phyloP scores from a whole-genome alignment of 2,888 invertebrate species.

The Heteromurus nitidus region DNA sequence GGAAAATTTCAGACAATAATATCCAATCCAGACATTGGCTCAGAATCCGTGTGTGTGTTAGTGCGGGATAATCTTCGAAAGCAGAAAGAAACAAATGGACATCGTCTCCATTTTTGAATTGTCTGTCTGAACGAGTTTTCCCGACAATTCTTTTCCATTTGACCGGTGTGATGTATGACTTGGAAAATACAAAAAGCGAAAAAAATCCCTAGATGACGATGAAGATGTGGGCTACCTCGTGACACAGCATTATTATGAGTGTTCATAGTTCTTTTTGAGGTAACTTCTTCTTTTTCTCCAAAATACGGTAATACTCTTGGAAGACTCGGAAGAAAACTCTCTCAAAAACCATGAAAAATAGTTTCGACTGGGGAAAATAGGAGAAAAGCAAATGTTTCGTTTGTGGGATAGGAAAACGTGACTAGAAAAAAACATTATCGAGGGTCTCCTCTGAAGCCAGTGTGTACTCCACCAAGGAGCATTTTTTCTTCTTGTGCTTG shows the following conservation, averaged over 20 bases:
- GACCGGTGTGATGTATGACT: constrained; percentile 61
- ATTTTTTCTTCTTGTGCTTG: constrained; percentile 8
- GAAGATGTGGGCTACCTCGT: constrained; percentile 54
- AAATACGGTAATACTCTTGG: not conserved
- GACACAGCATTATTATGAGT: constrained; percentile 36
- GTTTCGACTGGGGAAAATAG: no score
- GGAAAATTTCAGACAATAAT: no score
- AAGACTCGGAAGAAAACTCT: not conserved
- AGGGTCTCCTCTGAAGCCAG: not conserved
- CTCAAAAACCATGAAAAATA: not conserved
- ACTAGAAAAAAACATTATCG: constrained; percentile 34
- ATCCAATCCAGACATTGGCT: not conserved
- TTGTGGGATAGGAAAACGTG: constrained; percentile 42
- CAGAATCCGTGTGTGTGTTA: constrained; percentile 9
- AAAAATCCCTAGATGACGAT: constrained; percentile 57
- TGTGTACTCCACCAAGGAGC: not conserved
- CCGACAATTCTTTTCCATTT: constrained; percentile 51
- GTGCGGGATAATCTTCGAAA: no score
- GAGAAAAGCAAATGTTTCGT: constrained; percentile 8
- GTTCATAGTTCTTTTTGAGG: not conserved
- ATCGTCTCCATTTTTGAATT: constrained; percentile 50
- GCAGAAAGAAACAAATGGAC: constrained; percentile 52
- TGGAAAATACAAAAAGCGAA: constrained; percentile 11
- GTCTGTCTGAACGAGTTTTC: constrained; percentile 46
- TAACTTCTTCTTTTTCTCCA: not conserved